phyloP scores from a whole-genome alignment of 2,888 invertebrate genomes.

The Formica aserva region DNA sequence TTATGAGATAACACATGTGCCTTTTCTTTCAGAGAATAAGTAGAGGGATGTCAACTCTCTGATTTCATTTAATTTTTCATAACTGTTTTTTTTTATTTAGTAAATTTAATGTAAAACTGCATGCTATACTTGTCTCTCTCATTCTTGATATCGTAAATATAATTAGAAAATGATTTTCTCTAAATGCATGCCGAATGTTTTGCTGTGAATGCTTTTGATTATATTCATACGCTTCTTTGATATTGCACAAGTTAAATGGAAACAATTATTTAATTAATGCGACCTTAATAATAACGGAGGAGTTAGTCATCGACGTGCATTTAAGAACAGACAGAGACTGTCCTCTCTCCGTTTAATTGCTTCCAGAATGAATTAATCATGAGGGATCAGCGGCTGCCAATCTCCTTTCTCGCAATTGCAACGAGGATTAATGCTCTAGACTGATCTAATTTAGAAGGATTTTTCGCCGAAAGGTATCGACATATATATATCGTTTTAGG shows the following conservation, averaged over 20 bases:
- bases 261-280: slow-evolving; percentile 38
- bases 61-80: slow-evolving; percentile 3
- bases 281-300: slow-evolving; percentile 32
- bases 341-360: slow-evolving; percentile 43
- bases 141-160: background rate
- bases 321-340: slow-evolving; percentile 45
- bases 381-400: slow-evolving; percentile 42
- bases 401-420: slow-evolving; percentile 29
- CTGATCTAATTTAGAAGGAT: slow-evolving; percentile 30
- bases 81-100: background rate
- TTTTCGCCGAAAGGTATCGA: slow-evolving; percentile 13
- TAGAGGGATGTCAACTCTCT: background rate
- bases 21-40: background rate
- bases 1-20: background rate
- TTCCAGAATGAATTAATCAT: slow-evolving; percentile 52
- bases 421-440: slow-evolving; percentile 28
- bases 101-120: background rate
- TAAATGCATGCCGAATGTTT: background rate
- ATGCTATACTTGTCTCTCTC: background rate
- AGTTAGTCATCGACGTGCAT: slow-evolving; percentile 14
- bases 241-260: slow-evolving; percentile 5
- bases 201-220: background rate
- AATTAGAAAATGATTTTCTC: background rate
- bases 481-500: slow-evolving; percentile 2
- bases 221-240: background rate